Conservation (phyloP, 2,113 vertebrate species). For the Oryctolagus cuniculus region DNA sequence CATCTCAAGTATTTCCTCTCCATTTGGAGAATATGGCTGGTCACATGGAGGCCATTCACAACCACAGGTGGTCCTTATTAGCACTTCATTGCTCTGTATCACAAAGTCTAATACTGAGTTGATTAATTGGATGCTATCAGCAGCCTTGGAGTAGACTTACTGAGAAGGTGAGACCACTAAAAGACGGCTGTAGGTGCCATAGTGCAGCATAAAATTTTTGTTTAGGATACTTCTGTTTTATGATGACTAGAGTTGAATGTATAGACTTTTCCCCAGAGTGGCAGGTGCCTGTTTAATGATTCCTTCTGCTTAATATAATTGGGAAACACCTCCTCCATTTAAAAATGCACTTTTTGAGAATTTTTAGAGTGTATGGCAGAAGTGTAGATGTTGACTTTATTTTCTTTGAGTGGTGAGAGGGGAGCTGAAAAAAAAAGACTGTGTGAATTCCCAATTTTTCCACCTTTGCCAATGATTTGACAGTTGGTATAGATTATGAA, state of each 20-base stretch:
- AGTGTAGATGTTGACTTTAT: constrained; percentile 47
- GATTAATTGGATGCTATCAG: constrained; percentile 87
- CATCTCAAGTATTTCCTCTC: constrained; percentile 83
- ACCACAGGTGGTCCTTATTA: constrained; percentile 89
- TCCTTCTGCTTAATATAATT: constrained; percentile 67
- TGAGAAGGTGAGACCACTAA: constrained; percentile 80
- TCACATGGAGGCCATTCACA: constrained; percentile 84
- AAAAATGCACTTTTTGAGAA: constrained; percentile 58
- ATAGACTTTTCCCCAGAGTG: constrained; percentile 66
- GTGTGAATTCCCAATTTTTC: constrained; percentile 6
- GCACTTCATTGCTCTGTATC: constrained; percentile 85
- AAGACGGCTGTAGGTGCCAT: constrained; percentile 72
- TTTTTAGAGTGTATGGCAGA: constrained; percentile 35
- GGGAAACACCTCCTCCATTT: constrained; percentile 65
- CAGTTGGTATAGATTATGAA: constrained; percentile 55
- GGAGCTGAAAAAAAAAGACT: constrained; percentile 17
- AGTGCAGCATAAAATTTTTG: constrained; percentile 69
- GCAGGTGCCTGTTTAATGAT: constrained; percentile 74
- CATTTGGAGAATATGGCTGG: constrained; percentile 79
- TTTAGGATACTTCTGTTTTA: constrained; percentile 76
- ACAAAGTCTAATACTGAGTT: constrained; percentile 81
- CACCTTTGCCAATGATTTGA: constrained; percentile 47
- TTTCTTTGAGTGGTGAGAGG: constrained; percentile 45
- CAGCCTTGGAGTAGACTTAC: constrained; percentile 67
- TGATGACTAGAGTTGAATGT: constrained; percentile 67